Percentiles rank a stretch among this genome's conserved stretches.
Conservation (phyloP, 92 coral and sea anemone genomes). For the Anthopleura xanthogrammica region DNA sequence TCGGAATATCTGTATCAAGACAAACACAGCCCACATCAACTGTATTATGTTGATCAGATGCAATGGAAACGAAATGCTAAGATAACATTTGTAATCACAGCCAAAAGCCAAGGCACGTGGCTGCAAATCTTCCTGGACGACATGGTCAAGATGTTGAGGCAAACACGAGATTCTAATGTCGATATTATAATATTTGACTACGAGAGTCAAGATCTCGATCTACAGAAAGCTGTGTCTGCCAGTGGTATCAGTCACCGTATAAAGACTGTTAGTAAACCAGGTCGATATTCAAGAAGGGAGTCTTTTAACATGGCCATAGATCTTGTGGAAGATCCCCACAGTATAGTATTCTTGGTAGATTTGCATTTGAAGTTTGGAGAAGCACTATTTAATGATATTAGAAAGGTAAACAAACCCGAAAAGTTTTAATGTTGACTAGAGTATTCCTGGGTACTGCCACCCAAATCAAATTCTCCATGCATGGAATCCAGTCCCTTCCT, state of each 20-base stretch:
- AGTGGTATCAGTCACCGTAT: conserved; percentile 41
- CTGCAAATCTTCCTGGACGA: conserved; percentile 54
- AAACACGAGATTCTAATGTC: conserved; percentile 45
- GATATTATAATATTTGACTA: conserved; percentile 63
- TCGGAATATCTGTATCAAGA: conserved; percentile 61
- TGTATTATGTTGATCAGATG: conserved; percentile 19
- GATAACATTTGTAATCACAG: conserved; percentile 56
- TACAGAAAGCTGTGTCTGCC: conserved; percentile 42
- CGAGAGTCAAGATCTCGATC: conserved; percentile 50
- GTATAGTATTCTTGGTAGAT: conserved; percentile 65
- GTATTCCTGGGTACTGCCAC: no score
- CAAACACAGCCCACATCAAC: conserved; percentile 29
- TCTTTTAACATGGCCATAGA: conserved; percentile 65
- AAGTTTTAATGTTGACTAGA: background rate
- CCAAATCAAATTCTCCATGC: no score
- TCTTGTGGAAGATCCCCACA: conserved; percentile 57
- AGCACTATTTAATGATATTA: conserved; percentile 48
- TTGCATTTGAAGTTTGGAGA: conserved; percentile 67
- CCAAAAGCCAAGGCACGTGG: conserved; percentile 64
- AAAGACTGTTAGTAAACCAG: conserved; percentile 23
- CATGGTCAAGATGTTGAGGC: conserved; percentile 41
- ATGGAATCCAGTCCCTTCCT: no score
- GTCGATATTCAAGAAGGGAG: conserved; percentile 53
- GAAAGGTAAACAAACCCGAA: conserved; percentile 53
- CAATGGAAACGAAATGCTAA: conserved; percentile 54